Evolutionary conservation across 2,797 vertebrate genomes (phyloP).

Genomic region (Phoxinus dragarum): DNA sequence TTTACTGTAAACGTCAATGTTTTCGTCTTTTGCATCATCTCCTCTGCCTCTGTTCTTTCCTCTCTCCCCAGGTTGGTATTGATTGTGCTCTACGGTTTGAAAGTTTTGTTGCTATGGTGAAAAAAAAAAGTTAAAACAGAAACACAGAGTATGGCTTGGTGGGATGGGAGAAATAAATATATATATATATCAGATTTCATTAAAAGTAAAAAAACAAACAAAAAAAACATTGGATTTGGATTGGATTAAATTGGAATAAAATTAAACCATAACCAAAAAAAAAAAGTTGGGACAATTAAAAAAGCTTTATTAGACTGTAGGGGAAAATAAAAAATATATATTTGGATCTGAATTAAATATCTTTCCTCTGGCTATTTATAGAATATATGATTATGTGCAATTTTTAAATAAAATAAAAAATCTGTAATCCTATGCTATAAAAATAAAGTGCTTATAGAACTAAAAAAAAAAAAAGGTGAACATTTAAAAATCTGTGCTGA

Average conservation of each 20-base stretch:
- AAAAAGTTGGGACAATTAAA: too few relatives aligned
- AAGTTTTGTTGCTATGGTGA: conserved; percentile 7
- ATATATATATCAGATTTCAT: background rate
- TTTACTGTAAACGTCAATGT: background rate
- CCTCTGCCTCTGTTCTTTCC: background rate
- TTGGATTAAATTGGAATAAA: background rate
- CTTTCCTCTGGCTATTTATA: background rate
- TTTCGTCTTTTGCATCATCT: background rate
- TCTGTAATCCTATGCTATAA: background rate
- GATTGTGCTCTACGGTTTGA: background rate
- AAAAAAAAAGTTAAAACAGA: background rate
- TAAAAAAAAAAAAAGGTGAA: too few relatives aligned
- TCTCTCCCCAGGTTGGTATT: conserved; percentile 1
- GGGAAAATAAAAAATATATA: background rate
- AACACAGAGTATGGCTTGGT: background rate
- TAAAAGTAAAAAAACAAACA: conserved; percentile 3
- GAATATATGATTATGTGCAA: background rate
- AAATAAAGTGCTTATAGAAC: background rate
- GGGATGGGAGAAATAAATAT: background rate
- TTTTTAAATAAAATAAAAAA: background rate
- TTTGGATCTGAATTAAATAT: background rate
- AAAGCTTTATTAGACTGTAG: too few relatives aligned
- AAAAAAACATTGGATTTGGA: background rate
- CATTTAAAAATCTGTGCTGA: too few relatives aligned
- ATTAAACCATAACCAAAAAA: too few relatives aligned